Base-by-base conservation (phyloP, 2,113 vertebrate species). In the Lipophrys pholis region DNA sequence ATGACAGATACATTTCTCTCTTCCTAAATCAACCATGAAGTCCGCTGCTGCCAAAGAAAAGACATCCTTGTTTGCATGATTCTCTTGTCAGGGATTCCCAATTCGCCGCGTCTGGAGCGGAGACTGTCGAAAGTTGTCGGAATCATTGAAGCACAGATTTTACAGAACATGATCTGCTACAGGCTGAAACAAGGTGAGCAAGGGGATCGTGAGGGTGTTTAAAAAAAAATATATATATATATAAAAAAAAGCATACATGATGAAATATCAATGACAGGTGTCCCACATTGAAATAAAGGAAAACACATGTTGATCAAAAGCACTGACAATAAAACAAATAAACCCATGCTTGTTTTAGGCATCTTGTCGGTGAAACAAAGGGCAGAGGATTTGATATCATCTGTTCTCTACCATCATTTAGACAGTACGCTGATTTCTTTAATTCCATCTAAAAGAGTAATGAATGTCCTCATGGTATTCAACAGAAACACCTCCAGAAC, bases 121-220 rank as follows among this genome's bases (percentile, higher is more conserved):
- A 11, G 49, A 64, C 35, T 51, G 35, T 9, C 43, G 39, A 56
- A 55, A 67, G 3, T 46, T 16, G 14, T 57, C 16, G 7, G 11
- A 73, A 56, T 41, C 56, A 51, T 43, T 68, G 62, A 61, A 35
- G 43, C 38, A 16, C 21, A 60, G 39, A 5, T 21, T 65, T 36
- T n/a, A 61, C 57, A 71, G 60, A 11, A 66, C 38, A 35, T 16
- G 1, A 56, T 42, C 50, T 0, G 50, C 40, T 61, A 48, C 50
- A 50, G 67, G 2, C 38, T 36, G 45, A 30, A 55, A 21, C 11
- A 6, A 11, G 43, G 41, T n/a, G 15, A 75, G 6, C 3, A 30
- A 2, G 15, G 53, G 1, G 40, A 58, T 17, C 7, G 42, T 16
- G 6, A 12, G 6, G 21, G 21, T 30, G 21, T 30, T 30, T 30